These are phyloP conservation scores for Sebastes reedi DNA, from an alignment of 2,797 vertebrate genomes.

Conservation along the genomic window DNA sequence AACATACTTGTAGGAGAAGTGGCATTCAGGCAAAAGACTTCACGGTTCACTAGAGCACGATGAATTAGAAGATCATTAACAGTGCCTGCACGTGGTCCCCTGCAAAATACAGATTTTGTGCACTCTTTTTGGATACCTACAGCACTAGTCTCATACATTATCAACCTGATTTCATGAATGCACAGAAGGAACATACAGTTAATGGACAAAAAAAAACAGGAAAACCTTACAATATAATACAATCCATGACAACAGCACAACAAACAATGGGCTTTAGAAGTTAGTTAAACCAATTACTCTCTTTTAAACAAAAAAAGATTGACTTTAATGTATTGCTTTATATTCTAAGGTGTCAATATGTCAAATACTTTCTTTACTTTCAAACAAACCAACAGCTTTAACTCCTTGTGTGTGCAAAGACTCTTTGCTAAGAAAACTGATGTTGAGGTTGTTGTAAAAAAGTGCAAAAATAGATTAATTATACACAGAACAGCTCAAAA, in stretches of 20 bases:
- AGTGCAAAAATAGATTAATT: background rate
- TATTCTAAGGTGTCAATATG: background rate
- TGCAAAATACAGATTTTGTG: background rate
- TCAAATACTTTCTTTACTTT: background rate
- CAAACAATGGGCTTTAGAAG: background rate
- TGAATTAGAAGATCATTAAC: slow-evolving; percentile 16
- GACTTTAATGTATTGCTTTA: background rate
- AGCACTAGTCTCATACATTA: background rate
- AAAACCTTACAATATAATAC: background rate
- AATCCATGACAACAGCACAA: background rate
- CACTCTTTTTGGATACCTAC: background rate
- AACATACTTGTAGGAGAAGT: slow-evolving; percentile 17
- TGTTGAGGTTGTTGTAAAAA: background rate
- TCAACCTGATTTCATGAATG: background rate
- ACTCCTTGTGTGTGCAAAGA: background rate
- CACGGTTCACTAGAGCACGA: slow-evolving; percentile 9
- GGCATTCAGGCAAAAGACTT: slow-evolving; percentile 27
- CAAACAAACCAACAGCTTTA: background rate
- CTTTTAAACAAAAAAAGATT: background rate
- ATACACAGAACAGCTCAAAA: background rate
- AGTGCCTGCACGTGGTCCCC: background rate
- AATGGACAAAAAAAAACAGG: background rate
- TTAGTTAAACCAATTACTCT: background rate
- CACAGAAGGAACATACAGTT: background rate
- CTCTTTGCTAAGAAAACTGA: background rate